Percentiles rank a stretch among this genome's conserved stretches.
Conservation (phyloP, 2,113 vertebrate species). For the Lonchura striata region DNA sequence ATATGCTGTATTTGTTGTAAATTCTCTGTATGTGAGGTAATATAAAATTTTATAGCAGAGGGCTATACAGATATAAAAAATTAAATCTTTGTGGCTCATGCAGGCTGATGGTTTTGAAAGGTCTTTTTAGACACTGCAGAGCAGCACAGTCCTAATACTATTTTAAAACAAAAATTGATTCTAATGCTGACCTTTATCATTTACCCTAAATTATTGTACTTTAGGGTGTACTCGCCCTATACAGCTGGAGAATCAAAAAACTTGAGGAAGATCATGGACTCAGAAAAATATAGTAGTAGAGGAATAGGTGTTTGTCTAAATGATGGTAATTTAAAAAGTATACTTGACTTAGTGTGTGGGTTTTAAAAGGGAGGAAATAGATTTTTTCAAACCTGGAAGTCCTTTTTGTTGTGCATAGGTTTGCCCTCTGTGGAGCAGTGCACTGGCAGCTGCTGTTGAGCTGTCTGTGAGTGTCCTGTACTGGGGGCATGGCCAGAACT, state of each 20-base stretch:
- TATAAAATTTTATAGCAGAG: neutral
- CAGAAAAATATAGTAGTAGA: neutral
- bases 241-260: neutral
- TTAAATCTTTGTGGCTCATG: neutral
- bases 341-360: neutral
- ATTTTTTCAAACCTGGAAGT: neutral
- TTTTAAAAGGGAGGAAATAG: neutral
- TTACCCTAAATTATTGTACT: neutral
- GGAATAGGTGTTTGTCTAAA: neutral
- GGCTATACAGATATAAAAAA: neutral
- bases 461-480: neutral
- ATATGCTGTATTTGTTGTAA: neutral
- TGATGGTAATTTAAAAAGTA: neutral
- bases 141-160: neutral
- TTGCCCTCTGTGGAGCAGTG: neutral
- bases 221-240: neutral
- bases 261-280: neutral
- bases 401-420: neutral
- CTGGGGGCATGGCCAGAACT: neutral
- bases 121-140: neutral
- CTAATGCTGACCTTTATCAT: neutral
- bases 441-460: neutral
- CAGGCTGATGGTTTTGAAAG: neutral
- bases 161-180: neutral
- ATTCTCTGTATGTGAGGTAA: neutral